Base-by-base conservation (phyloP, 2,888 invertebrate species). In the Drosophila ezoana region DNA sequence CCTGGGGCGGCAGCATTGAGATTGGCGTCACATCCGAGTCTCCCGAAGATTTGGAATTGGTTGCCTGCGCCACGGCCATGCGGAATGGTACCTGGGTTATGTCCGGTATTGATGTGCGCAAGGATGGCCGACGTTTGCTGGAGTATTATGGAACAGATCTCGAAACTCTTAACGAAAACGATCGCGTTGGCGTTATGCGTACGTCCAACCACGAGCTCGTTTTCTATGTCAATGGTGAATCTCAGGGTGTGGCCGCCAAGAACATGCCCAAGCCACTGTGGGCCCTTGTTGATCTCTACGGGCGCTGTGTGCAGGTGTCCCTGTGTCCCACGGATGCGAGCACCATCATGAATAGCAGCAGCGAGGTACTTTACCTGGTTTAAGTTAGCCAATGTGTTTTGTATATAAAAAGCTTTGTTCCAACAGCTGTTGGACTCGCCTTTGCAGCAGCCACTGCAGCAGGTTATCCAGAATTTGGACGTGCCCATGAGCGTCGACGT, bases 1-100 rank as follows among this genome's bases (percentile, higher is more conserved):
- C 96, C 18, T 96, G 96, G 96, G 95, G 95, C 72, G 96, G 96
- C 23, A 95, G 95, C 78, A 94, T 96, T 82, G 95, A 96, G 92
- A 95, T 96, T 64, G 96, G 96, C 20, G 95, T 96, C 13, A 96
- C 96, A 8, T 94, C 95, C 53, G 94, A 94, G 76, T 94, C 95
- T 89, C 96, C 96, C 10, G 94, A 95, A 53, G 93, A 93, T 51
- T 92, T 95, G 70, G 95, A 95, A 72, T 92, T 96, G 79, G 95
- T 95, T 37, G 95, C 96, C 8, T 96, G 96, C 90, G 96, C 97
- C 9, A 95, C 95, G 11, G 96, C 96, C 87, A 94, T 96, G 90
- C 95, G 95, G 75, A 95, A 95, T 88, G 96, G 96, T 73, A 96
- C 97, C 72, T 98, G 98, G 98, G 96, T 98, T 52, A 96, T 98